phyloP scores from a whole-genome alignment of 2,888 invertebrate genomes.

The Hirtodrosophila confusa region DNA sequence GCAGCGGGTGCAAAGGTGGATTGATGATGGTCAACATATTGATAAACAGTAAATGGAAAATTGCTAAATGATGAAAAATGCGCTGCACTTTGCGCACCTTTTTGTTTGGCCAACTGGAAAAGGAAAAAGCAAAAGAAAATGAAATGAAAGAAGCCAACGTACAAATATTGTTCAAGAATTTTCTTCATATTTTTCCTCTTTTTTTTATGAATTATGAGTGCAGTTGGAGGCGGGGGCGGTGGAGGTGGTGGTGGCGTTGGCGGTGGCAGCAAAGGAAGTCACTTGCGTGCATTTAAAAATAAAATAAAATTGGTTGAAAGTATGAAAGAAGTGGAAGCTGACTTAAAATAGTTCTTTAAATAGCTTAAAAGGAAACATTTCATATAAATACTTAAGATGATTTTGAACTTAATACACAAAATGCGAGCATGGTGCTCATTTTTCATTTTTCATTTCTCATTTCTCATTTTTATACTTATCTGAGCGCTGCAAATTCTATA shows the following conservation, averaged over 20 bases:
- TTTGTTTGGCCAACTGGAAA: conserved; percentile 56
- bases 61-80: conserved; percentile 76
- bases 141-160: conserved; percentile 62
- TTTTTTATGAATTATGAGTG: conserved; percentile 70
- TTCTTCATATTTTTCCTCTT: conserved; percentile 16
- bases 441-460: neutral
- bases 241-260: no score
- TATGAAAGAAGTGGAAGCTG: conserved; percentile 5
- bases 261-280: conserved; percentile 23
- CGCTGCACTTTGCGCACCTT: conserved; percentile 74
- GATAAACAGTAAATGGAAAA: conserved; percentile 67
- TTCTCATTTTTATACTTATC: neutral
- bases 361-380: conserved; percentile 33
- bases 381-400: neutral
- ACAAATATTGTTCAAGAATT: conserved; percentile 73
- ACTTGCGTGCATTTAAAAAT: conserved; percentile 27
- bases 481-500: conserved; percentile 3
- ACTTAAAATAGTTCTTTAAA: conserved; percentile 44
- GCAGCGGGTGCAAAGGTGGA: neutral
- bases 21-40: conserved; percentile 58
- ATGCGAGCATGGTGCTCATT: no score
- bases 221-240: conserved; percentile 9
- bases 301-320: conserved; percentile 27
- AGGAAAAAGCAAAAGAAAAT: conserved; percentile 17
- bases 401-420: neutral